Evolutionary conservation across 2,797 vertebrate species (phyloP), one percentile per base, ranked within the genome.

Genomic region (Pyrocephalus nanus): DNA sequence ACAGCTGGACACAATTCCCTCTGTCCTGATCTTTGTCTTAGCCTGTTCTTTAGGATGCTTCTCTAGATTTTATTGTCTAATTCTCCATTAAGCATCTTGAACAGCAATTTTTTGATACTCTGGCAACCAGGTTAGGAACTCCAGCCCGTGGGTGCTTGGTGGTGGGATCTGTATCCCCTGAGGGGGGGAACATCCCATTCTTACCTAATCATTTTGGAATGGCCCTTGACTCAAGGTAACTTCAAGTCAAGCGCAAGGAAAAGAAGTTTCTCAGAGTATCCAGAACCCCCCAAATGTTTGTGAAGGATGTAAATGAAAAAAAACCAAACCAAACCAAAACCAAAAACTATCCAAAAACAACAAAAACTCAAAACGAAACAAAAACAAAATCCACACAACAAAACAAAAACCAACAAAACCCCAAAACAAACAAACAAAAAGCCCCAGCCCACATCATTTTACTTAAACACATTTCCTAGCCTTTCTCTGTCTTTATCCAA

Each of bases 241-340:
- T 58, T 80, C 38, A 34, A 86, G 40, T 70, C 12, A 45, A 36
- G 22, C 36, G 32, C 48, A 71, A 74, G 71, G n/a, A 64, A 55
- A 88, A 45, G 10, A 51, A 32, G 27, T 10, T 73, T 76, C 14
- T 70, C 61, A 26, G 8, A 21, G n/a, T n/a, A 48, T 40, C n/a
- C 8, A 30, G 70, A n/a, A 2, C 0, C 1, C 5, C 11, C 8
- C 3, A 36, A 19, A 45, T 34, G 8, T 62, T 43, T 73, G 27
- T 60, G 25, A 27, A 26, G 16, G 22, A 9, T 36, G 9, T n/a
- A 74, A 67, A 17, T 30, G 45, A 47, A 47, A 47, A 47, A 22
- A 12, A 47, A 9, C 18, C 19, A 20, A 45, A 45, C 45, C 42
- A 42, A 42, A 42, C 15, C 42, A 42, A 16, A 23, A 47, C 2